Base-by-base conservation (phyloP, 2,113 vertebrate genomes). In the Albula goreensis region DNA sequence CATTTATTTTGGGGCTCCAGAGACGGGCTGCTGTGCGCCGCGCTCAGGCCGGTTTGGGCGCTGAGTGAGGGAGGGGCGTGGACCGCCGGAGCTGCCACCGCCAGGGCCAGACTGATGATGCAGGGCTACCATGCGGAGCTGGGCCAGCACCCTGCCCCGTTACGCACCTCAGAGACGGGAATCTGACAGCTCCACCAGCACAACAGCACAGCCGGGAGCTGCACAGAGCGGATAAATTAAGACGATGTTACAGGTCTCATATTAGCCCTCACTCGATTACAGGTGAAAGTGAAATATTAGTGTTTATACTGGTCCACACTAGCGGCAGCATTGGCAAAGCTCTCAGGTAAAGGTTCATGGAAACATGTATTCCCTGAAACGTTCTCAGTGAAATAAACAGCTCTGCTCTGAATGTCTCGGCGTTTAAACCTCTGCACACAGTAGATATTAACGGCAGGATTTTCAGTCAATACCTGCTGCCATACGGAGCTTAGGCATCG, bases 1-100 rank as follows among this genome's bases (percentile, higher is more conserved):
- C 85, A 87, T 90, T 90, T 86, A 81, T 80, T 89, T 90, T 90
- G 85, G 86, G 60, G 82, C 85, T 89, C 89, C 85, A 85, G 74
- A 85, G 83, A 31, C 2, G 22, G 15, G 50, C 70, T 53, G n/a
- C 52, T 85, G 31, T 25, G 31, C 77, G 22, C 49, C 17, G 51
- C n/a, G 10, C 51, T 50, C 17, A 57, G 52, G 41, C 74, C 11
- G 17, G 52, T 53, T 49, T 17, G 15, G 31, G 22, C 80, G 52
- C 7, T 60, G 31, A 41, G 31, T 1, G 31, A 41, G 31, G 31
- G 31, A 1, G 31, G 31, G 31, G 31, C 15, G 1, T 41, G 31
- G 31, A 41, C 31, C 31, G 31, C 31, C 31, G 31, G 1, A 41
- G 31, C 31, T 41, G 31, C 31, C 31, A 41, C 31, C n/a, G 5